Percentiles rank a stretch among this genome's conserved stretches.
Evolutionary conservation across 2,797 vertebrate species (phyloP).

Genomic region (Microctenopoma lineatum): DNA sequence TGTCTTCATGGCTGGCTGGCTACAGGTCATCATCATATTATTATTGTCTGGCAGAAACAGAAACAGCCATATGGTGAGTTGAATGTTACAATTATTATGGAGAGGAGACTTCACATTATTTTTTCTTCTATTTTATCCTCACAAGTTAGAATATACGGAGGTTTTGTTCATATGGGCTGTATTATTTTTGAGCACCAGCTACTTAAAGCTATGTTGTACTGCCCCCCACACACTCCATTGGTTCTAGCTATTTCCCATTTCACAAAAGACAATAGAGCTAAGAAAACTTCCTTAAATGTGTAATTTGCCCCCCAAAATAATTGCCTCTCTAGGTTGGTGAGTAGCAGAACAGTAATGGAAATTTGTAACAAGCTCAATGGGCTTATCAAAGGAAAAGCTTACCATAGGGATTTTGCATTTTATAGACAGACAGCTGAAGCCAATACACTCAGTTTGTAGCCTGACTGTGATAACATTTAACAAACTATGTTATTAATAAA

Average conservation of each 20-base stretch:
- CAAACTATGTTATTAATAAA: slow-evolving; percentile 6
- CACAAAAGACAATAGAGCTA: slow-evolving; percentile 13
- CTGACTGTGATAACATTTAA: slow-evolving; percentile 11
- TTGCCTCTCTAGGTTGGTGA: background rate
- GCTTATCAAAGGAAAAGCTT: slow-evolving; percentile 12
- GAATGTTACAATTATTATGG: slow-evolving; percentile 25
- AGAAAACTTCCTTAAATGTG: slow-evolving; percentile 8
- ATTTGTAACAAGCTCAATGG: slow-evolving; percentile 21
- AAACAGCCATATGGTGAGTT: slow-evolving; percentile 33
- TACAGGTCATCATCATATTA: slow-evolving; percentile 54
- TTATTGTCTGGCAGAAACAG: slow-evolving; percentile 36
- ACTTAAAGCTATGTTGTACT: slow-evolving; percentile 2
- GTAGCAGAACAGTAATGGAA: slow-evolving; percentile 15
- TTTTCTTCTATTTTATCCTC: slow-evolving; percentile 7
- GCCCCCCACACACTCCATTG: slow-evolving; percentile 25
- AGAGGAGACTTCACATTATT: background rate
- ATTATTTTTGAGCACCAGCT: slow-evolving; percentile 28
- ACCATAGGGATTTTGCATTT: slow-evolving; percentile 1
- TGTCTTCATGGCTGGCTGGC: slow-evolving; percentile 30
- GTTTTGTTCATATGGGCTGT: slow-evolving; percentile 21
- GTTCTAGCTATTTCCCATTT: slow-evolving; percentile 35
- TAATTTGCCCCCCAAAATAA: slow-evolving; percentile 33
- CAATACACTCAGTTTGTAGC: slow-evolving; percentile 12
- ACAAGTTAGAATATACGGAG: slow-evolving; percentile 8
- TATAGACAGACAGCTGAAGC: slow-evolving; percentile 10